These are phyloP conservation scores for Asteroscopus sphinx DNA, from an alignment of 2,888 invertebrate genomes.

Conservation along the genomic window DNA sequence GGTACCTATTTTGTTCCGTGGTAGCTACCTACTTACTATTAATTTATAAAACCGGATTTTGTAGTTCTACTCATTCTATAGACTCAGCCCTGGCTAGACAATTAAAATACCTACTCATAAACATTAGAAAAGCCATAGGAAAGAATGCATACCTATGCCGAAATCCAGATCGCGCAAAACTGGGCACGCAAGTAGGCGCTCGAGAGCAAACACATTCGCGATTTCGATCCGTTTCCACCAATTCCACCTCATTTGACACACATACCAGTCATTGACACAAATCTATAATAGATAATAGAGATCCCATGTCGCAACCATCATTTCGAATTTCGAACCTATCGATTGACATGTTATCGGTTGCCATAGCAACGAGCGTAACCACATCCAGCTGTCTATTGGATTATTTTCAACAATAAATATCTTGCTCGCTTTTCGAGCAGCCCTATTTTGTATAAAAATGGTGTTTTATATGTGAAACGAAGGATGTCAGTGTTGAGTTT, in stretches of 20 bases:
- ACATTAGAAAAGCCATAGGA: no score
- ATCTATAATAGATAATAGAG: slow-evolving; percentile 36
- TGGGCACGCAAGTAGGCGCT: background rate
- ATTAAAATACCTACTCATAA: no score
- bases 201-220: background rate
- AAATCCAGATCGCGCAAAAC: no score
- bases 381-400: slow-evolving; percentile 61
- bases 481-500: slow-evolving; percentile 87
- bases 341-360: slow-evolving; percentile 75
- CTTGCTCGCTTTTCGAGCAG: slow-evolving; percentile 62
- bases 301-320: slow-evolving; percentile 50
- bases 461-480: slow-evolving; percentile 60
- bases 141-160: background rate
- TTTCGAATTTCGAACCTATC: slow-evolving; percentile 66
- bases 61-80: no score
- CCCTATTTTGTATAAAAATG: slow-evolving; percentile 72
- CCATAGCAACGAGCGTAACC: slow-evolving; percentile 73
- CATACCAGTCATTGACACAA: slow-evolving; percentile 40
- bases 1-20: no score
- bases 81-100: no score
- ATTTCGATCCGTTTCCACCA: slow-evolving; percentile 2
- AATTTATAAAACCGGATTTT: no score
- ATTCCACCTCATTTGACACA: slow-evolving; percentile 27
- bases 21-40: no score
- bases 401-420: slow-evolving; percentile 62